Base-by-base conservation (phyloP, 2,797 vertebrate genomes). In the Cyclura pinguis region DNA sequence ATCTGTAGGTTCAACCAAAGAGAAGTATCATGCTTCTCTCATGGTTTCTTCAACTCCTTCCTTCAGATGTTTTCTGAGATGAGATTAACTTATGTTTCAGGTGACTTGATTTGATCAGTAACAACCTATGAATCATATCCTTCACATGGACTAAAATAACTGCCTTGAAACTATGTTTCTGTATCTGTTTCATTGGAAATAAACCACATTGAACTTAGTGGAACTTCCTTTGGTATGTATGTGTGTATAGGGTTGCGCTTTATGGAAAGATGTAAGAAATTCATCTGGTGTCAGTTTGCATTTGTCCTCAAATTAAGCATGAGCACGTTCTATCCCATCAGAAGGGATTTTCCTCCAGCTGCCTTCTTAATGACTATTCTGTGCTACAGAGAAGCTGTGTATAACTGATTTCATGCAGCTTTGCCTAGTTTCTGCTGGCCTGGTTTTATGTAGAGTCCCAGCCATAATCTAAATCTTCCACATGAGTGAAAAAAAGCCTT, bases 271-370 rank as follows among this genome's bases (percentile, higher is more conserved):
- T 82, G 32, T 59, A 27, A 42, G 67, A 24, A n/a, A 73, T 82
- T 78, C 62, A 9, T 32, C 47, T 47, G 8, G 16, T 72, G 72
- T 86, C 85, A 90, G 80, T n/a, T 59, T 86, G 32, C 42, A 76
- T 87, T 86, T 90, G 89, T 90, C 72, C 42, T 32, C 67, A 52
- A 52, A 90, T 76, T 90, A 81, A 87, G 67, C 76, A 80, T 62
- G 24, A 9, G 14, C 42, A 86, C 38, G 32, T 82, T 82, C 80
- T 82, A 86, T 82, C 57, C 42, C 27, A 74, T 90, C 78, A 86
- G 20, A 86, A 1, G 47, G 69, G 29, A 82, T 90, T 86, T 82
- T 82, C 77, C 24, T 52, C 57, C 10, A 27, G 81, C 69, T 89
- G 72, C 88, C 88, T 80, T 69, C 9, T 74, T 82, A 87, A 87